These are phyloP conservation scores for Enteromius trimaculatus DNA, from an alignment of 2,797 vertebrate species.

Conservation along the genomic window DNA sequence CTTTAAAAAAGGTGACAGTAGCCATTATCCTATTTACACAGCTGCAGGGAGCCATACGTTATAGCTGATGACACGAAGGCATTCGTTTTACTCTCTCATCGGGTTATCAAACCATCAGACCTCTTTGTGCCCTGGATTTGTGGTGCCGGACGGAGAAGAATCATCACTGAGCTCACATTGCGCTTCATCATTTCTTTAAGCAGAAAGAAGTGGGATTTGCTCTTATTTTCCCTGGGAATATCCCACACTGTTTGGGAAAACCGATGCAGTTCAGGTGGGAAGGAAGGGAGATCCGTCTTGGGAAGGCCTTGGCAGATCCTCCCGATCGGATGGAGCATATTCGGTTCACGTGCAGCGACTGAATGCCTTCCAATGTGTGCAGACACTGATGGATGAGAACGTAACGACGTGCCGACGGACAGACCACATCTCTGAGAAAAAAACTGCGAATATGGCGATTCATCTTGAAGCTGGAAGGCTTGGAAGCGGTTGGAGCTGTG, in stretches of 20 bases:
- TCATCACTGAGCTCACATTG: not conserved
- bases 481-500: slow-evolving; percentile 14
- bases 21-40: slow-evolving; percentile 66
- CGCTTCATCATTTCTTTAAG: slow-evolving; percentile 9
- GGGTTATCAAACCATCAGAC: slow-evolving; percentile 52
- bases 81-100: slow-evolving; percentile 61
- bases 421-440: slow-evolving; percentile 26
- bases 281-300: slow-evolving; percentile 14
- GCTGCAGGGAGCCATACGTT: slow-evolving; percentile 58
- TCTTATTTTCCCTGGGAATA: not conserved
- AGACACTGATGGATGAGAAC: slow-evolving; percentile 51
- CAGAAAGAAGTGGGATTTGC: not conserved
- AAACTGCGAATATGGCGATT: slow-evolving; percentile 51
- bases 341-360: slow-evolving; percentile 36
- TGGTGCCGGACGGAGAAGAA: slow-evolving; percentile 1
- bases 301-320: slow-evolving; percentile 33
- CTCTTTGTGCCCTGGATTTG: slow-evolving; percentile 32
- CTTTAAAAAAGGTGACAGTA: slow-evolving; percentile 51
- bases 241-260: slow-evolving; percentile 15
- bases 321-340: slow-evolving; percentile 24
- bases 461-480: slow-evolving; percentile 33
- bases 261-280: not conserved
- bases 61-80: slow-evolving; percentile 39
- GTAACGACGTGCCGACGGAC: slow-evolving; percentile 52
- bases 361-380: slow-evolving; percentile 40